phyloP scores from a whole-genome alignment of 2,113 vertebrate genomes.

The Pangasianodon hypophthalmus region DNA sequence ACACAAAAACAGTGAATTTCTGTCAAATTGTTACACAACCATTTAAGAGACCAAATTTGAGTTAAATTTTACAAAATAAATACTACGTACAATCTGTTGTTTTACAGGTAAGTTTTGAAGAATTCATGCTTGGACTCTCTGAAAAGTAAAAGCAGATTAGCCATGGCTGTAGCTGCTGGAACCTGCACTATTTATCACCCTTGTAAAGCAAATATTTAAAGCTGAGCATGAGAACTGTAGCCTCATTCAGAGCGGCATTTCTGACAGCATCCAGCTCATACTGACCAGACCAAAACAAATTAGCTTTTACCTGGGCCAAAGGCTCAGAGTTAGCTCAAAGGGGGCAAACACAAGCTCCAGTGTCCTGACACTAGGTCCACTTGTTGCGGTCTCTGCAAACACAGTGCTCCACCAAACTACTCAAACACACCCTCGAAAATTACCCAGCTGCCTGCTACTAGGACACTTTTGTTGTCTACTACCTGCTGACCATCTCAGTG shows the following conservation, averaged over 20 bases:
- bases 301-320: slow-evolving; percentile 36
- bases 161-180: slow-evolving; percentile 9
- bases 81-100: neutral
- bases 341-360: slow-evolving; percentile 54
- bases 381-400: slow-evolving; percentile 55
- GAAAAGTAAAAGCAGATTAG: slow-evolving; percentile 18
- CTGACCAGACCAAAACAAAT: slow-evolving; percentile 60
- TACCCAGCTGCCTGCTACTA: slow-evolving; percentile 34
- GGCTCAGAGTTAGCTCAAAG: slow-evolving; percentile 37
- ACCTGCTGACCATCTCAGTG: slow-evolving; percentile 5
- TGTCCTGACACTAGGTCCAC: slow-evolving; percentile 49
- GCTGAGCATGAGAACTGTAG: slow-evolving; percentile 35
- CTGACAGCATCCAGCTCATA: slow-evolving; percentile 54
- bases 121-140: neutral
- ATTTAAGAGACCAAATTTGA: neutral
- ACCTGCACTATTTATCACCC: slow-evolving; percentile 37
- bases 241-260: slow-evolving; percentile 34
- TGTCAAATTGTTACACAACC: neutral
- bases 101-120: neutral
- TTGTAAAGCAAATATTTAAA: slow-evolving; percentile 43
- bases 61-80: neutral
- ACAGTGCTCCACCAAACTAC: slow-evolving; percentile 49
- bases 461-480: slow-evolving; percentile 42
- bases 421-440: slow-evolving; percentile 50
- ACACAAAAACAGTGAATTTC: neutral